Percentiles rank a stretch among this genome's conserved stretches.
These are phyloP conservation scores for Gobionotothen gibberifrons DNA, from an alignment of 2,797 vertebrate species.

Conservation along the genomic window DNA sequence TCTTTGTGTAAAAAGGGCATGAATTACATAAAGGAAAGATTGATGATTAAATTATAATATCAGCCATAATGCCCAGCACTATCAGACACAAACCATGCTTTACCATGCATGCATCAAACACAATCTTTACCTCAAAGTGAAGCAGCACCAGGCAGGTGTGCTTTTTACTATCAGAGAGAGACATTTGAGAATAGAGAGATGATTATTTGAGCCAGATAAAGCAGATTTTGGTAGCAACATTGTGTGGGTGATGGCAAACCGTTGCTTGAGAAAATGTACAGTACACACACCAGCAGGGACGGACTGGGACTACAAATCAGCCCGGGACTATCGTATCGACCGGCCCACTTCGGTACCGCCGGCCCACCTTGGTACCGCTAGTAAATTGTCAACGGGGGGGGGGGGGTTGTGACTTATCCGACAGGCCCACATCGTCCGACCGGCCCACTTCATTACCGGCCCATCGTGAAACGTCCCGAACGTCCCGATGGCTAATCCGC, in stretches of 20 bases:
- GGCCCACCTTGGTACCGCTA: too few relatives aligned
- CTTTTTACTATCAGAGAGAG: conserved; percentile 5
- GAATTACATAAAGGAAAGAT: conserved; percentile 12
- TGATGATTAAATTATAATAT: conserved; percentile 22
- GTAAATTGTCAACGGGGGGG: too few relatives aligned
- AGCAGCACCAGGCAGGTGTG: conserved; percentile 23
- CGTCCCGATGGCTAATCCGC: too few relatives aligned
- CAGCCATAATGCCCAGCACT: conserved; percentile 8
- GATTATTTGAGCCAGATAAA: conserved; percentile 6
- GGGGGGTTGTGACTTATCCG: too few relatives aligned
- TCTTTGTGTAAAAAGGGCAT: background rate
- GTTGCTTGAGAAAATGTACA: background rate
- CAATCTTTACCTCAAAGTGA: conserved; percentile 6
- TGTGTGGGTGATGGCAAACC: background rate
- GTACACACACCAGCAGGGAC: conserved; percentile 6
- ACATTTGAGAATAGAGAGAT: conserved; percentile 25
- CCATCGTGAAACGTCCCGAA: too few relatives aligned
- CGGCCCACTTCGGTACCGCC: too few relatives aligned
- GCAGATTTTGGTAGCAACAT: conserved; percentile 7
- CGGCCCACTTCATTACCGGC: too few relatives aligned
- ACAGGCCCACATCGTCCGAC: too few relatives aligned
- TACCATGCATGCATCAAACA: conserved; percentile 29
- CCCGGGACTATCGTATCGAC: too few relatives aligned
- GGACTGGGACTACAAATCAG: too few relatives aligned
- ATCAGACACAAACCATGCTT: conserved; percentile 28